phyloP scores from a whole-genome alignment of 2,797 vertebrate species.

The Poeciliopsis turneri region DNA sequence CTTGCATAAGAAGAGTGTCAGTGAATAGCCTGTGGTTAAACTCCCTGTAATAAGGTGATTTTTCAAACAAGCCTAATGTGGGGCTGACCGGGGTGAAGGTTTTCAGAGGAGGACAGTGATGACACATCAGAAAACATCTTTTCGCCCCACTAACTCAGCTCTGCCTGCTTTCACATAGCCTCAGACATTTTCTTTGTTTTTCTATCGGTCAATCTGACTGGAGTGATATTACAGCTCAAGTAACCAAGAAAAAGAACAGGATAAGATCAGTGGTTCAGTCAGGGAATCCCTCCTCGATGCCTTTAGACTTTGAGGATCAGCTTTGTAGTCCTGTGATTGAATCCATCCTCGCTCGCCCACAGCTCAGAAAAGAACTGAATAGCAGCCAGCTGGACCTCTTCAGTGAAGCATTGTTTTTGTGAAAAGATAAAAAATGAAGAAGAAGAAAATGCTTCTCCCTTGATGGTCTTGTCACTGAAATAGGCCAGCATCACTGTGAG shows the following conservation, averaged over 20 bases:
- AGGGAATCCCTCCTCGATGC: slow-evolving; percentile 53
- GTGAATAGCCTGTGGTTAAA: slow-evolving; percentile 32
- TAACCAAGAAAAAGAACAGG: slow-evolving; percentile 27
- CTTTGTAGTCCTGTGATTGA: slow-evolving; percentile 41
- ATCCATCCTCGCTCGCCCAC: slow-evolving; percentile 38
- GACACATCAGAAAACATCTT: slow-evolving; percentile 51
- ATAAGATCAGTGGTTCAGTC: slow-evolving; percentile 36
- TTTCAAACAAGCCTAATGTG: slow-evolving; percentile 60
- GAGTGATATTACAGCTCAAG: slow-evolving; percentile 30
- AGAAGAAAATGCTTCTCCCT: slow-evolving; percentile 44
- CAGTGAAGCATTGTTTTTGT: slow-evolving; percentile 52
- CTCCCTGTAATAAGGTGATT: slow-evolving; percentile 46
- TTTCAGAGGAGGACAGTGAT: slow-evolving; percentile 46
- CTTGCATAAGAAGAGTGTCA: slow-evolving; percentile 32
- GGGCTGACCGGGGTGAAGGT: slow-evolving; percentile 62
- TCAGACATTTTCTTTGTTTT: slow-evolving; percentile 10
- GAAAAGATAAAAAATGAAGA: slow-evolving; percentile 14
- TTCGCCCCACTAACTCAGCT: slow-evolving; percentile 24
- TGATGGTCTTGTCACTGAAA: slow-evolving; percentile 74
- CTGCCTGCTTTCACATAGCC: slow-evolving; percentile 39
- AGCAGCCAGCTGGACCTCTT: slow-evolving; percentile 38
- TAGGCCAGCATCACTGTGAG: slow-evolving; percentile 70
- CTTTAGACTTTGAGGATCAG: slow-evolving; percentile 47
- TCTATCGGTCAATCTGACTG: slow-evolving; percentile 16
- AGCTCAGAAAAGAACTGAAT: slow-evolving; percentile 34